A percentile compares a stretch with the other conserved stretches of the same genome.
Conservation (phyloP, 2,113 vertebrate genomes). For the Paradoxurus hermaphroditus region DNA sequence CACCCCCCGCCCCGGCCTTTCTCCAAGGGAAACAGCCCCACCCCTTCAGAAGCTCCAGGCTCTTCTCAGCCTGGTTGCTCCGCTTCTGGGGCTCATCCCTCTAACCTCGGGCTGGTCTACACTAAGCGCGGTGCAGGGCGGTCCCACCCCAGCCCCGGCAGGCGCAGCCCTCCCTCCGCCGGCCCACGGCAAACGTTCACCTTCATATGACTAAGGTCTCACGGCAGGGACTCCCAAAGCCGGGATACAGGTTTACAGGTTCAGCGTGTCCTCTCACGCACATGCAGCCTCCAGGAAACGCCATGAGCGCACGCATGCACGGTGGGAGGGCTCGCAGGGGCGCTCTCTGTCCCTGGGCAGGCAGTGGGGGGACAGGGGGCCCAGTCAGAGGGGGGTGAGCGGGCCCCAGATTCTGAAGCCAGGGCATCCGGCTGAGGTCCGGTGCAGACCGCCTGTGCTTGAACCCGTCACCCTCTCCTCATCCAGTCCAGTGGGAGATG, state of each 20-base stretch:
- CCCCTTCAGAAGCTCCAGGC: not conserved
- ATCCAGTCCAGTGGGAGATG: constrained; percentile 89
- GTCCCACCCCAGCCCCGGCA: not conserved
- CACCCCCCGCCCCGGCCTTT: not conserved
- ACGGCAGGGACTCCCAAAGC: not conserved
- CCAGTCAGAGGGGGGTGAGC: not conserved
- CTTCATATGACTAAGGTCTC: not conserved
- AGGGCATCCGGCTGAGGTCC: not conserved
- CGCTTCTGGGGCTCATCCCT: no score
- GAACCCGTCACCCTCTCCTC: not conserved
- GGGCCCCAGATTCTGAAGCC: not conserved
- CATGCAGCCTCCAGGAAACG: not conserved
- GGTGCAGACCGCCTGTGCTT: not conserved
- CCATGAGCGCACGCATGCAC: fast-evolving
- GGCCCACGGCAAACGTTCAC: not conserved
- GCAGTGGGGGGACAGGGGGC: not conserved
- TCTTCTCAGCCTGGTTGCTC: not conserved
- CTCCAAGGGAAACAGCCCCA: not conserved
- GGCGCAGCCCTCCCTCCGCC: not conserved
- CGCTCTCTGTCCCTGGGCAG: not conserved
- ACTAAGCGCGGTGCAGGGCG: fast-evolving
- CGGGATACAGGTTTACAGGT: not conserved
- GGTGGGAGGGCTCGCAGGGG: not conserved
- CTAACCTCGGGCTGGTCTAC: not conserved
- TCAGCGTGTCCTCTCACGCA: not conserved